Evolutionary conservation across 2,888 invertebrate genomes (phyloP).

Genomic region (Sesia bembeciformis): DNA sequence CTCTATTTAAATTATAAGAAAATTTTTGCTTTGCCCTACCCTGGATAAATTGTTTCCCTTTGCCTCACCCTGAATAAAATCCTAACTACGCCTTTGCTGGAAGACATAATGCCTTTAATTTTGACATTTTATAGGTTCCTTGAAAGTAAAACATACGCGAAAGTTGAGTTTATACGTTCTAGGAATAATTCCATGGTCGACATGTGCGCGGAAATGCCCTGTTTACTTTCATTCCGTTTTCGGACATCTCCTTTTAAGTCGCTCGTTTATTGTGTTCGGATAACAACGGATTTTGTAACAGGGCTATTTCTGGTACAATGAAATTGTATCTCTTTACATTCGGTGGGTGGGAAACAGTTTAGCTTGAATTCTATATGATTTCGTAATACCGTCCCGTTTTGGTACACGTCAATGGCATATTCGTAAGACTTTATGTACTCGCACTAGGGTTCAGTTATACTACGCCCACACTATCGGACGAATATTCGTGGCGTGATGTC

Average conservation of each 20-base stretch:
- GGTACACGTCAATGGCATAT: not conserved
- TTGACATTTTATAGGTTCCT: not conserved
- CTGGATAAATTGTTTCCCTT: no score
- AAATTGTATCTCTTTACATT: constrained; percentile 31
- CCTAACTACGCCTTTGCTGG: no score
- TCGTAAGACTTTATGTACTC: not conserved
- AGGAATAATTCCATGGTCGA: constrained; percentile 16
- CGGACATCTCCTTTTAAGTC: constrained; percentile 53
- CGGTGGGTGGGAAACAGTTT: constrained; percentile 26
- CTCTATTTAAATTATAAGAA: no score
- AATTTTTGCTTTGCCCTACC: no score
- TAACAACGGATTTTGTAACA: constrained; percentile 53
- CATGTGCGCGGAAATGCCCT: constrained; percentile 57
- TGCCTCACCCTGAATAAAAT: no score
- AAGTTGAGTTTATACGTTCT: not conserved
- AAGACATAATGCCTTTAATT: no score
- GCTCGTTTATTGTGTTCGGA: constrained; percentile 40
- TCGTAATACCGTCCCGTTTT: constrained; percentile 14
- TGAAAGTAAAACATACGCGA: not conserved
- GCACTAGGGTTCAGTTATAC: no score
- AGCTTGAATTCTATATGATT: constrained; percentile 15
- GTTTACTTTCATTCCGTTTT: constrained; percentile 56
- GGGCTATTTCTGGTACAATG: constrained; percentile 42
- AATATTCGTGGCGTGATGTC: no score
- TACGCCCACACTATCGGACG: no score